These are phyloP conservation scores for Upupa epops DNA, from an alignment of 2,113 vertebrate genomes.

Conservation along the genomic window DNA sequence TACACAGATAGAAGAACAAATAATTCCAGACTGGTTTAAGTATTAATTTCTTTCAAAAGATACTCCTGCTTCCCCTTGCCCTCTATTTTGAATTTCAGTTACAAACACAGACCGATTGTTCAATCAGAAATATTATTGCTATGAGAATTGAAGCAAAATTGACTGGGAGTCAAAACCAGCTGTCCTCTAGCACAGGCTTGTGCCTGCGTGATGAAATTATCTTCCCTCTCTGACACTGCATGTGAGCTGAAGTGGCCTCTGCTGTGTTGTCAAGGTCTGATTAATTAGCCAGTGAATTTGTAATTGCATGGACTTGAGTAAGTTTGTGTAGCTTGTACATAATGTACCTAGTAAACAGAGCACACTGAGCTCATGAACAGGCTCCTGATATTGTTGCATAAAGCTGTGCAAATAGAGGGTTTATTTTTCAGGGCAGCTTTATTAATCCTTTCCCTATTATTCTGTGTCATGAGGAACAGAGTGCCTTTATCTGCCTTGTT, in stretches of 20 bases:
- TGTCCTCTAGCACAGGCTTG: neutral
- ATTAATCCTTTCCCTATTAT: slow-evolving; percentile 21
- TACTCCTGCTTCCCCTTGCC: neutral
- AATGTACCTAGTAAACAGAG: neutral
- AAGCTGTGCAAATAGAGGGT: neutral
- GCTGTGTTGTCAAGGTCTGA: slow-evolving; percentile 11
- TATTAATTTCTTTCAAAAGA: neutral
- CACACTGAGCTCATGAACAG: neutral
- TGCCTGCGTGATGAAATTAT: neutral
- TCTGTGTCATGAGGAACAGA: neutral
- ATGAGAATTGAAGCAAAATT: neutral
- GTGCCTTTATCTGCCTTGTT: slow-evolving; percentile 17
- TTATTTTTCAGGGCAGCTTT: neutral
- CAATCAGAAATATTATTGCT: neutral
- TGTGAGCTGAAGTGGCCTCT: neutral
- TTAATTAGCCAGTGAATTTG: slow-evolving; percentile 34
- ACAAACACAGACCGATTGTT: neutral
- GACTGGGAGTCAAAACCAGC: neutral
- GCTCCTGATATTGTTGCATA: neutral
- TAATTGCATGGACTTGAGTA: neutral
- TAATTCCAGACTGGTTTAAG: neutral
- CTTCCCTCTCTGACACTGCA: neutral
- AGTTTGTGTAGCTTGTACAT: slow-evolving; percentile 12
- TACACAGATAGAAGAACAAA: neutral
- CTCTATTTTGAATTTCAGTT: neutral